Percentiles rank a stretch among this genome's conserved stretches.
Conservation (phyloP, 2,113 vertebrate genomes). For the Podarcis muralis region DNA sequence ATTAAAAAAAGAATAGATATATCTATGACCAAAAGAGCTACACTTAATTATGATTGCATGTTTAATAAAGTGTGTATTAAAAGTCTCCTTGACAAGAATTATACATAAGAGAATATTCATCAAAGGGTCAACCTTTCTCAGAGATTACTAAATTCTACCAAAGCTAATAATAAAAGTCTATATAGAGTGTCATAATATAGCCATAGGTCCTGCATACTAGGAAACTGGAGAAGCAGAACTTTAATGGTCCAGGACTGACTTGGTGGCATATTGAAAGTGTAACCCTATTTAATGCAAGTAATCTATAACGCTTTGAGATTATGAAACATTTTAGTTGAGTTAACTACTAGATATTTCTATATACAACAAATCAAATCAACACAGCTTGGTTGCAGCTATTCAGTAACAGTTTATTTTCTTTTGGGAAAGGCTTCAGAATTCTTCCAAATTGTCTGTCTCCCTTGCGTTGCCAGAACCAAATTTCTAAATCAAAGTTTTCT, state of each 20-base stretch:
- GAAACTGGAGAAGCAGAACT: constrained; percentile 2
- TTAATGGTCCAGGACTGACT: not conserved
- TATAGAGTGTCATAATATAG: not conserved
- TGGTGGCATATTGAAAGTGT: not conserved
- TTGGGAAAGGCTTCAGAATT: not conserved
- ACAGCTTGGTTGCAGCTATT: not conserved
- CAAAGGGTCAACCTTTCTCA: not conserved
- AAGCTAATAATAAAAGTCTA: not conserved
- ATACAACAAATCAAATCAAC: not conserved
- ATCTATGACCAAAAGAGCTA: not conserved
- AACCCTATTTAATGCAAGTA: not conserved
- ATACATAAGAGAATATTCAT: not conserved
- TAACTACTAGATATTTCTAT: not conserved
- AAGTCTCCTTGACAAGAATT: constrained; percentile 5
- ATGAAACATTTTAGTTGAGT: constrained; percentile 4
- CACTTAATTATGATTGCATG: not conserved
- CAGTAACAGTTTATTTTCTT: not conserved
- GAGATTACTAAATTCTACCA: constrained; percentile 1
- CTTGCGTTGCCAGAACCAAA: not conserved
- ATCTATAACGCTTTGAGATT: not conserved
- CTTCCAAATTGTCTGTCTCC: not conserved
- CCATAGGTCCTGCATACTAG: constrained; percentile 4
- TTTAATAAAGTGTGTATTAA: constrained; percentile 9
- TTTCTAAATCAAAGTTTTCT: not conserved
- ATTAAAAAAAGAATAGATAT: not conserved